These are phyloP conservation scores for Diarsia mendica DNA, from an alignment of 2,888 invertebrate species.

Conservation along the genomic window DNA sequence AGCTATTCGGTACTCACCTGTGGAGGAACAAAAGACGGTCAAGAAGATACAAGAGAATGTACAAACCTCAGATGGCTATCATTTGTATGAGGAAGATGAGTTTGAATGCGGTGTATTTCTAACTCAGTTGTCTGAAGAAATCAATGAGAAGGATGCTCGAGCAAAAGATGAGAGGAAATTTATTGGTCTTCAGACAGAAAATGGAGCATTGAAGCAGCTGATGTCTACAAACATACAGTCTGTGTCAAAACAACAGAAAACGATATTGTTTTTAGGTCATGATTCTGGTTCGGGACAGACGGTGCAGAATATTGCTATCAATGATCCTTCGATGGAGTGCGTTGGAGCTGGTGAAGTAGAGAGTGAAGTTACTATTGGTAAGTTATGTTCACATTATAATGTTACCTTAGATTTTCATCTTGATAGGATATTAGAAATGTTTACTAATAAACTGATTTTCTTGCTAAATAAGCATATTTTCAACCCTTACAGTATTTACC, in stretches of 20 bases:
- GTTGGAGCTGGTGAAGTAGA: conserved; percentile 67
- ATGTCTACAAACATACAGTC: conserved; percentile 84
- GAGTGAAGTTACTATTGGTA: conserved; percentile 75
- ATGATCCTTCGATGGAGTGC: conserved; percentile 79
- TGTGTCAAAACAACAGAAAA: conserved; percentile 80
- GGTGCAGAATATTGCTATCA: conserved; percentile 83
- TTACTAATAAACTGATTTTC: not conserved
- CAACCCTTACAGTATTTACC: not conserved
- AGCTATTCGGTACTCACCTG: conserved; percentile 68
- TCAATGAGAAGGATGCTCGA: conserved; percentile 77
- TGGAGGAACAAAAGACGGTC: conserved; percentile 74
- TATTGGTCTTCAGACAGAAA: conserved; percentile 74
- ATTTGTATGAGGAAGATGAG: conserved; percentile 79
- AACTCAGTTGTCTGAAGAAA: conserved; percentile 80
- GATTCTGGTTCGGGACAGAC: conserved; percentile 82
- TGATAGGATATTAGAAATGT: not conserved
- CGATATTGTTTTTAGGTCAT: conserved; percentile 82
- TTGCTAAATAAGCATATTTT: not conserved
- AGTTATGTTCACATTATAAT: conserved; percentile 46
- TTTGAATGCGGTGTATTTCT: conserved; percentile 81
- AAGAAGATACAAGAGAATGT: conserved; percentile 66
- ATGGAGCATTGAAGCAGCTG: conserved; percentile 82
- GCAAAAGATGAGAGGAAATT: conserved; percentile 74
- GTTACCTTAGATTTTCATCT: not conserved
- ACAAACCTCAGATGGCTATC: conserved; percentile 66